phyloP scores from a whole-genome alignment of 2,113 vertebrate genomes.

The Ictalurus furcatus region DNA sequence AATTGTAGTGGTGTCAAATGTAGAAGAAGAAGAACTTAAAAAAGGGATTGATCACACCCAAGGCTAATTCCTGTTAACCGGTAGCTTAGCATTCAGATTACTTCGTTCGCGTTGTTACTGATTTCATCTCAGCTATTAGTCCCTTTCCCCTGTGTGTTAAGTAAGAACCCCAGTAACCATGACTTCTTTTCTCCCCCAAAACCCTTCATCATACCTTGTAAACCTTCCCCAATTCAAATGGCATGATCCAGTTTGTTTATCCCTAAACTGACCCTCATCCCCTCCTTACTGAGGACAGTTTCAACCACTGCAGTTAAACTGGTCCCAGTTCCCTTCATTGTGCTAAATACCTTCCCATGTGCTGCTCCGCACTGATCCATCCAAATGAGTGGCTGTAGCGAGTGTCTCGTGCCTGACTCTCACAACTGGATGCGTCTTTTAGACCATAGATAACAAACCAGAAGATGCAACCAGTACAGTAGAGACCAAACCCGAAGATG shows the following conservation, averaged over 20 bases:
- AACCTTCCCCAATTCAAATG: conserved; percentile 29
- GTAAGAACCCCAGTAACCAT: conserved; percentile 2
- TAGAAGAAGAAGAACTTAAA: neutral
- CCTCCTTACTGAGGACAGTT: conserved; percentile 41
- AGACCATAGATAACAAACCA: conserved; percentile 52
- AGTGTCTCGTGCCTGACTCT: conserved; percentile 44
- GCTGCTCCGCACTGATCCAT: conserved; percentile 36
- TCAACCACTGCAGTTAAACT: conserved; percentile 44
- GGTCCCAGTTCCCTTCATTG: conserved; percentile 44
- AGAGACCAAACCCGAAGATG: conserved; percentile 49
- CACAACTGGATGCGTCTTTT: conserved; percentile 52
- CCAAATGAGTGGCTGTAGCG: conserved; percentile 41
- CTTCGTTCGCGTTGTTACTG: neutral
- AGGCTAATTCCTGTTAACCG: neutral
- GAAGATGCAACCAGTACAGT: conserved; percentile 50
- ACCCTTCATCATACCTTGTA: conserved; percentile 38
- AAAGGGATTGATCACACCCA: neutral
- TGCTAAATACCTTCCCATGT: conserved; percentile 26
- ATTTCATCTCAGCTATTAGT: conserved; percentile 9
- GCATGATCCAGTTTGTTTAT: conserved; percentile 38
- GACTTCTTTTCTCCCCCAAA: neutral
- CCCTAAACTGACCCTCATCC: conserved; percentile 31
- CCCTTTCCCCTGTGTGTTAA: neutral
- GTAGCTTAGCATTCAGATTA: neutral
- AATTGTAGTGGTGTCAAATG: neutral